Percentiles rank a stretch among this genome's conserved stretches.
These are phyloP conservation scores for Margaritifera margaritifera DNA, from an alignment of 2,888 invertebrate species.

Conservation along the genomic window DNA sequence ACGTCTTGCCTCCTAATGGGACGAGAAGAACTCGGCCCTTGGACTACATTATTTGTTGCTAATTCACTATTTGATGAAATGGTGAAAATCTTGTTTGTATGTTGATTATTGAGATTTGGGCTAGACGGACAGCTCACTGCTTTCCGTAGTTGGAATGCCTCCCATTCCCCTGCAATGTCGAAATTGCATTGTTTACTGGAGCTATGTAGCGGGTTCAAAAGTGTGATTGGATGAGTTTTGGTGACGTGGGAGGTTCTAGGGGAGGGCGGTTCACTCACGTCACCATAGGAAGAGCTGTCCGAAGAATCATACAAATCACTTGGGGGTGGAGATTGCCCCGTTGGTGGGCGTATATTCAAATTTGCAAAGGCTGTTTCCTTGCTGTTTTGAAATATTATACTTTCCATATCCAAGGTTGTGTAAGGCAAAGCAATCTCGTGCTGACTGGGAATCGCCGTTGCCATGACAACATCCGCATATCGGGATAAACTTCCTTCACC, in stretches of 20 bases:
- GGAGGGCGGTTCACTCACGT: neutral
- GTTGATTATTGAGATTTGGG: slow-evolving; percentile 19
- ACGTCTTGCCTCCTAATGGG: slow-evolving; percentile 16
- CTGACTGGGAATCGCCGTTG: slow-evolving; percentile 14
- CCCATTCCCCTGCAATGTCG: slow-evolving; percentile 54
- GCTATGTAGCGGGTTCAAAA: slow-evolving; percentile 3
- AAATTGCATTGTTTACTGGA: slow-evolving; percentile 31
- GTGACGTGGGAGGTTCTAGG: neutral
- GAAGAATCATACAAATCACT: too few species aligned
- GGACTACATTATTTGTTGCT: slow-evolving; percentile 3
- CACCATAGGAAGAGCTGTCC: too few species aligned
- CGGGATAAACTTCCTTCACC: too few species aligned
- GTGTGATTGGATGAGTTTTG: slow-evolving; percentile 7
- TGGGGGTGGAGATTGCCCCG: too few species aligned
- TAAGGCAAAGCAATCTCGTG: slow-evolving; percentile 22
- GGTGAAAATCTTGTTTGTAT: slow-evolving; percentile 12
- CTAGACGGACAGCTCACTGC: slow-evolving; percentile 42
- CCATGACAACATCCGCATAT: slow-evolving; percentile 5
- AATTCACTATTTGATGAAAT: slow-evolving; percentile 25
- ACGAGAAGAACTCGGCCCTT: slow-evolving; percentile 16
- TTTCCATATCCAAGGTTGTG: slow-evolving; percentile 10
- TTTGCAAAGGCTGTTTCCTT: neutral
- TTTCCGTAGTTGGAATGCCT: slow-evolving; percentile 32
- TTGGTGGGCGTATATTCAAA: too few species aligned
- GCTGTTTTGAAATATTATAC: neutral